Evolutionary conservation across 2,888 invertebrate genomes (phyloP).

Genomic region (Tryphoninae sp.): DNA sequence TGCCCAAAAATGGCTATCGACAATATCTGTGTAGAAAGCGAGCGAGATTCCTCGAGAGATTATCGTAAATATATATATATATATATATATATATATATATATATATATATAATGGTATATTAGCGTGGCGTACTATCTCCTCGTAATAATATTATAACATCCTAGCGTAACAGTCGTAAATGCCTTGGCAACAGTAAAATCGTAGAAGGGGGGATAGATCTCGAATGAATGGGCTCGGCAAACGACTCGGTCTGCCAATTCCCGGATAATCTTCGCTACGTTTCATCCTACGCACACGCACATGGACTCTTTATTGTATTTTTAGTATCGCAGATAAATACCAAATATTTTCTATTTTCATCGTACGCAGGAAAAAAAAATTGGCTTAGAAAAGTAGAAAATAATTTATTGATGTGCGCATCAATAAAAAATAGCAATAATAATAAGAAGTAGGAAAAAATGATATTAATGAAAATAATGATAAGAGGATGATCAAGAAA

Average conservation of each 20-base stretch:
- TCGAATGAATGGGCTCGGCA: slow-evolving; percentile 54
- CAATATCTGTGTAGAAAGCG: background rate
- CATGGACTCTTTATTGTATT: background rate
- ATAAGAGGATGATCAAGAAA: no score
- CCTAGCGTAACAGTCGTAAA: slow-evolving; percentile 41
- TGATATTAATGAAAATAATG: no score
- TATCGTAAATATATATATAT: slow-evolving; percentile 23
- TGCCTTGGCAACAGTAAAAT: slow-evolving; percentile 54
- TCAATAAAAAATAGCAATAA: no score
- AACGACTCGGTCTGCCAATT: slow-evolving; percentile 38
- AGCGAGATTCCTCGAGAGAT: slow-evolving; percentile 33
- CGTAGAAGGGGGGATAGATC: slow-evolving; percentile 41
- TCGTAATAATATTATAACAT: slow-evolving; percentile 54
- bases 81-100: background rate
- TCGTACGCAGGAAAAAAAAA: background rate
- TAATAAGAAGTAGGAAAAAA: no score
- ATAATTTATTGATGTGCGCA: no score
- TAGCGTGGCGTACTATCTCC: slow-evolving; percentile 29
- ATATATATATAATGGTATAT: slow-evolving; percentile 9
- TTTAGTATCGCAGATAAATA: background rate
- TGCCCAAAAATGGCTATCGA: background rate
- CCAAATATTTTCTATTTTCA: background rate
- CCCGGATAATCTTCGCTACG: slow-evolving; percentile 36
- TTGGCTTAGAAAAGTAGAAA: no score
- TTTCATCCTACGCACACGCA: slow-evolving; percentile 26